phyloP scores from a whole-genome alignment of 2,113 vertebrate genomes.

The Notiomystis cincta region DNA sequence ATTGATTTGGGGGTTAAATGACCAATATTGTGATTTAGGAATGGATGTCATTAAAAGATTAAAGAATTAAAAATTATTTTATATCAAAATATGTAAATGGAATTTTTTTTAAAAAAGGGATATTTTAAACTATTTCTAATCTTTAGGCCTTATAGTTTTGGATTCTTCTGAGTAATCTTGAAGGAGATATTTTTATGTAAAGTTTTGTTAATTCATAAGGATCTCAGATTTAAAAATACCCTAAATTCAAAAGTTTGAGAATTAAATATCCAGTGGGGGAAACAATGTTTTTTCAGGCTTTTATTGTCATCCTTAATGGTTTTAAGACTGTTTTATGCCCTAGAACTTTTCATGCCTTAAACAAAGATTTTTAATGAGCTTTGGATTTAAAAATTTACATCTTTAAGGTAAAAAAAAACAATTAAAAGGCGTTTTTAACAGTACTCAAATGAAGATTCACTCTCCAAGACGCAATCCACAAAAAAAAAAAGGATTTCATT shows the following conservation, averaged over 20 bases:
- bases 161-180: background rate
- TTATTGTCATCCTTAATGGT: background rate
- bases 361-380: background rate
- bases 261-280: background rate
- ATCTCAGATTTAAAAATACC: background rate
- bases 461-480: background rate
- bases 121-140: background rate
- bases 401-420: background rate
- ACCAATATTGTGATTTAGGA: background rate
- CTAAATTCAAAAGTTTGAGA: background rate
- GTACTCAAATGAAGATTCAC: background rate
- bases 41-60: background rate
- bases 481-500: background rate
- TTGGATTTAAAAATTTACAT: background rate
- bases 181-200: background rate
- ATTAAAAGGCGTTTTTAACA: background rate
- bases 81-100: rapidly evolving
- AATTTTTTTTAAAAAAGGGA: background rate
- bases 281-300: background rate
- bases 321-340: background rate
- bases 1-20: background rate
- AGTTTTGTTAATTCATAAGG: background rate
- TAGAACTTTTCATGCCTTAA: background rate
- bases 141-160: background rate
- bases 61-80: background rate